A percentile compares a stretch with the other conserved stretches of the same genome.
phyloP scores from a whole-genome alignment of 2,888 invertebrate species.

The Altica lythri region DNA sequence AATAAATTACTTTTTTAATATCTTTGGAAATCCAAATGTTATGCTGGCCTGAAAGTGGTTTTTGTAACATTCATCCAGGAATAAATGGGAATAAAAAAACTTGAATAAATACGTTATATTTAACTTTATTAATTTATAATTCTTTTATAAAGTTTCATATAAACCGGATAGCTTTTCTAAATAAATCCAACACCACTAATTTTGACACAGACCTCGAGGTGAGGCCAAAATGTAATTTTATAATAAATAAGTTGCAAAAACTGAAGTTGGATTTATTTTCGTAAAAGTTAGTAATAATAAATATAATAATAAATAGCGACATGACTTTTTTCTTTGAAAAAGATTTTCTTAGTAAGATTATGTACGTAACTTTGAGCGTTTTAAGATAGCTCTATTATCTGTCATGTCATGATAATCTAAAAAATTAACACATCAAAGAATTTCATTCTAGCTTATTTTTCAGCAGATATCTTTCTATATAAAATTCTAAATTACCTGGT shows the following conservation, averaged over 20 bases:
- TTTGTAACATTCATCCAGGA: too few species aligned
- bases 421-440: conserved; percentile 12
- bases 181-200: conserved; percentile 53
- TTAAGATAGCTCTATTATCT: conserved; percentile 47
- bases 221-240: conserved; percentile 40
- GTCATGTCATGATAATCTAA: conserved; percentile 47
- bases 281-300: conserved; percentile 45
- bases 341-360: conserved; percentile 43
- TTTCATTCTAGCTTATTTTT: conserved; percentile 3
- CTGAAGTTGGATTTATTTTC: conserved; percentile 53
- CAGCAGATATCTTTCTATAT: neutral
- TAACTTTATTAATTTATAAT: conserved; percentile 60
- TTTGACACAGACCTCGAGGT: conserved; percentile 38
- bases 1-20: too few species aligned
- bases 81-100: neutral
- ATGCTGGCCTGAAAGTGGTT: too few species aligned
- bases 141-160: conserved; percentile 60
- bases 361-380: conserved; percentile 48
- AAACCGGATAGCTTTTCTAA: conserved; percentile 55
- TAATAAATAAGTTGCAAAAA: conserved; percentile 41
- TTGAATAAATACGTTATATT: conserved; percentile 54
- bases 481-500: neutral
- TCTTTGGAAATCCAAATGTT: too few species aligned
- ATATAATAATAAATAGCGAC: conserved; percentile 50
- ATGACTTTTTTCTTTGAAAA: conserved; percentile 46